Evolutionary conservation across 2,888 invertebrate species (phyloP).

Genomic region (Drosophila robusta): DNA sequence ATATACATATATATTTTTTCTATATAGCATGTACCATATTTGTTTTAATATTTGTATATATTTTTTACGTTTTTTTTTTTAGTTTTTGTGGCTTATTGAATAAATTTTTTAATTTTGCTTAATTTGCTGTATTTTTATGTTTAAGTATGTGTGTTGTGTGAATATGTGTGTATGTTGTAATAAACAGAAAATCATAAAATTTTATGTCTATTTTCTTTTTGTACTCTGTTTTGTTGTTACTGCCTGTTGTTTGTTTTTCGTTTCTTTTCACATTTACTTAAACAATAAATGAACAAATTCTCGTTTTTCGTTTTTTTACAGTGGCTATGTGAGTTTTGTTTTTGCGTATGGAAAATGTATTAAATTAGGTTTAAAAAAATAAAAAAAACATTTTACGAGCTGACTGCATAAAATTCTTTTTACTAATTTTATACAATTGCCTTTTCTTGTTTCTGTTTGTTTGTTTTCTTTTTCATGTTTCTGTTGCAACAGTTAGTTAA

Average conservation of each 20-base stretch:
- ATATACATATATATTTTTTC: conserved; percentile 13
- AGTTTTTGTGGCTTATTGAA: conserved; percentile 23
- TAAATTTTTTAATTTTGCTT: conserved; percentile 32
- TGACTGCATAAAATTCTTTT: conserved; percentile 54
- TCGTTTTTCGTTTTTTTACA: conserved; percentile 53
- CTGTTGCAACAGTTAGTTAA: conserved; percentile 18
- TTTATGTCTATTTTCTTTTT: conserved; percentile 75
- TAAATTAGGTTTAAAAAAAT: conserved; percentile 5
- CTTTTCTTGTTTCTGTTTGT: conserved; percentile 22
- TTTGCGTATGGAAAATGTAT: conserved; percentile 41
- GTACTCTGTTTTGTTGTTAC: conserved; percentile 73
- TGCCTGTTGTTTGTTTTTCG: conserved; percentile 53
- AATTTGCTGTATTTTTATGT: conserved; percentile 34
- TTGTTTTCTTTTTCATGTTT: conserved; percentile 31
- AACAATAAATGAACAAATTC: conserved; percentile 55
- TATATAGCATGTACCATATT: conserved; percentile 48
- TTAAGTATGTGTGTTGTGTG: conserved; percentile 33
- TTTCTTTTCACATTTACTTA: conserved; percentile 48
- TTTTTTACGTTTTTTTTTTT: conserved; percentile 18
- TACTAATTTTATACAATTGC: conserved; percentile 53
- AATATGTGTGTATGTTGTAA: conserved; percentile 41
- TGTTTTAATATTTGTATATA: conserved; percentile 22
- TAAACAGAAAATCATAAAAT: conserved; percentile 62
- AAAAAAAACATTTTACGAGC: conserved; percentile 9
- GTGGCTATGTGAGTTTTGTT: conserved; percentile 59